A percentile compares a stretch with the other conserved stretches of the same genome.
Evolutionary conservation across 2,888 invertebrate species (phyloP).

Genomic region (Spodoptera exigua): DNA sequence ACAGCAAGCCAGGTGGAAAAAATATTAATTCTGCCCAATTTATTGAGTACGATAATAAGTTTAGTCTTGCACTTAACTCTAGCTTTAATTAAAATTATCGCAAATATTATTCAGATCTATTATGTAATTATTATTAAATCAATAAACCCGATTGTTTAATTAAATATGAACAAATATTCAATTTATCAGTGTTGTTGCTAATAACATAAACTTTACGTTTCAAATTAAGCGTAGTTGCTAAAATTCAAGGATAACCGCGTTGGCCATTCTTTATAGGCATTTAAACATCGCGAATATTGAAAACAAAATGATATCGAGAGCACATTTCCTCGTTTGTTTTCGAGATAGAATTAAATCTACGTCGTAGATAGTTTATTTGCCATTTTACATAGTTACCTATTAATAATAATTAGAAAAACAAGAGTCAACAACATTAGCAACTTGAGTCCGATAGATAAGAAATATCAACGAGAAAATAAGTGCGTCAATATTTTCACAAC

Average conservation of each 20-base stretch:
- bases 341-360: constrained; percentile 26
- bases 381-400: background rate
- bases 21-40: no score
- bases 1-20: background rate
- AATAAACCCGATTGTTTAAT: background rate
- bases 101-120: no score
- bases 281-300: constrained; percentile 2
- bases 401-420: constrained; percentile 20
- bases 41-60: no score
- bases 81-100: no score
- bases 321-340: constrained; percentile 39
- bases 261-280: background rate
- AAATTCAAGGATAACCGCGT: constrained; percentile 14
- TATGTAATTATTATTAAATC: no score
- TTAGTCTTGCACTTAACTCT: no score
- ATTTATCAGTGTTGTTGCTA: background rate
- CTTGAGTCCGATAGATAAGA: constrained; percentile 20
- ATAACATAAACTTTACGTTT: background rate
- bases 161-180: background rate
- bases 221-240: background rate
- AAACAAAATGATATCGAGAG: constrained; percentile 10
- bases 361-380: constrained; percentile 6
- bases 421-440: constrained; percentile 29
- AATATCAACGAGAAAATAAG: constrained; percentile 8
- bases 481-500: constrained; percentile 51